Evolutionary conservation across 2,888 invertebrate genomes (phyloP).

Genomic region (Nomada ruficornis): DNA sequence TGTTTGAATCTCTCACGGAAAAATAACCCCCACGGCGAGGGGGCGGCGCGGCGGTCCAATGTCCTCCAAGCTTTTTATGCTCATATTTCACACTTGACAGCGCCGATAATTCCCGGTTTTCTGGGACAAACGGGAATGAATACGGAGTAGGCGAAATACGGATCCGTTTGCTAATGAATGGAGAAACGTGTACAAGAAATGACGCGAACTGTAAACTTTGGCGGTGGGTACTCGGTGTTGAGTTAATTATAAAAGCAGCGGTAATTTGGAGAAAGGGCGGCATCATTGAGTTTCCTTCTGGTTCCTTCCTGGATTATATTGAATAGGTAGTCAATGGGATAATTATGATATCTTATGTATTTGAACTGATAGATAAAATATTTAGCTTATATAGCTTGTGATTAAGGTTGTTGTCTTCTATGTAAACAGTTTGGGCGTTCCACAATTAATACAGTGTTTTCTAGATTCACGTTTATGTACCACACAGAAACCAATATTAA

Average conservation of each 20-base stretch:
- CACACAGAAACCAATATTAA: too few relatives aligned
- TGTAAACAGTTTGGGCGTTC: too few relatives aligned
- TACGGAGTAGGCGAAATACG: neutral
- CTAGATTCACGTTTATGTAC: too few relatives aligned
- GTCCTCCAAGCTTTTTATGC: conserved; percentile 10
- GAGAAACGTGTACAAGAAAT: neutral
- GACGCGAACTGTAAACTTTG: neutral
- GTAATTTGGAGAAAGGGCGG: neutral
- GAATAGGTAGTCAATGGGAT: too few relatives aligned
- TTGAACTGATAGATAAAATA: too few relatives aligned
- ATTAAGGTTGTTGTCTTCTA: too few relatives aligned
- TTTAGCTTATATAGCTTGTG: too few relatives aligned
- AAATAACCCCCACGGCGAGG: neutral
- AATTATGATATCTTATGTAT: too few relatives aligned
- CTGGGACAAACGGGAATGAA: conserved; percentile 6
- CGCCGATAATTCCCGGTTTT: conserved; percentile 13
- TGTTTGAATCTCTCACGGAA: neutral
- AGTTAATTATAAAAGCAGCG: neutral
- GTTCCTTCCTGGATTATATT: too few relatives aligned
- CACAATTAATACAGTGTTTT: too few relatives aligned
- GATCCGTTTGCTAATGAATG: neutral
- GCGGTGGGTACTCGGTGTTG: neutral
- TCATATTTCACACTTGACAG: conserved; percentile 36
- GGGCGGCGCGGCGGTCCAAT: neutral
- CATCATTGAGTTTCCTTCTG: too few relatives aligned